These are phyloP conservation scores for Pseudomyrmex flavicornis DNA, from an alignment of 1,140 invertebrate genomes.

Conservation along the genomic window DNA sequence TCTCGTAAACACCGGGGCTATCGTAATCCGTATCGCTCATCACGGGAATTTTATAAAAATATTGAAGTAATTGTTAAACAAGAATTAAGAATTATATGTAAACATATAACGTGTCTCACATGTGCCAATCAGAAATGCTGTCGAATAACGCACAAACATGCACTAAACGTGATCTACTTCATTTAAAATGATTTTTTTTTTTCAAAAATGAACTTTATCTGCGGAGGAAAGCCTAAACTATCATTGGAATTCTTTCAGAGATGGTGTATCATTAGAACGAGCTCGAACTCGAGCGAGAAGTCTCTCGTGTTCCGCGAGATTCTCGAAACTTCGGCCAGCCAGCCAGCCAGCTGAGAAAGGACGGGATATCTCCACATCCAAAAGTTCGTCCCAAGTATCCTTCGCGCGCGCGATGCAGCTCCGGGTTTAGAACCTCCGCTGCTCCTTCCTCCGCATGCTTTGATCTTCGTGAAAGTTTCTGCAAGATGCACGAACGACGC, in stretches of 20 bases:
- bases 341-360: conserved; percentile 18
- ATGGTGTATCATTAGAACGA: conserved; percentile 33
- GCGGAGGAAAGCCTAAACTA: neutral
- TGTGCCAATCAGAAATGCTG: neutral
- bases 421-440: conserved; percentile 4
- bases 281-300: conserved; percentile 11
- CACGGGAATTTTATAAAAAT: neutral
- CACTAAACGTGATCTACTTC: neutral
- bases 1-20: neutral
- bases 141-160: neutral
- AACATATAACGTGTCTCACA: no score
- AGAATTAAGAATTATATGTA: neutral
- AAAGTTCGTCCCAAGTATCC: conserved; percentile 58
- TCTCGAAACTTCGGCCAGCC: conserved; percentile 30
- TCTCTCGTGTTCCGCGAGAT: conserved; percentile 17
- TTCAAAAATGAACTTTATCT: neutral
- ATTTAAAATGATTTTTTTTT: neutral
- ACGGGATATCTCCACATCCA: conserved; percentile 49
- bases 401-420: conserved; percentile 42
- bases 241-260: conserved; percentile 39
- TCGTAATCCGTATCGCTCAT: neutral
- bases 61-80: neutral
- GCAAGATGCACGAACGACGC: conserved; percentile 42
- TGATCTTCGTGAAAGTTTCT: conserved; percentile 60
- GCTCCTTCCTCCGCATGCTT: conserved; percentile 14